Evolutionary conservation across 2,888 invertebrate species (phyloP), one percentile per base, ranked within the genome.

Genomic region (Merodon equestris): DNA sequence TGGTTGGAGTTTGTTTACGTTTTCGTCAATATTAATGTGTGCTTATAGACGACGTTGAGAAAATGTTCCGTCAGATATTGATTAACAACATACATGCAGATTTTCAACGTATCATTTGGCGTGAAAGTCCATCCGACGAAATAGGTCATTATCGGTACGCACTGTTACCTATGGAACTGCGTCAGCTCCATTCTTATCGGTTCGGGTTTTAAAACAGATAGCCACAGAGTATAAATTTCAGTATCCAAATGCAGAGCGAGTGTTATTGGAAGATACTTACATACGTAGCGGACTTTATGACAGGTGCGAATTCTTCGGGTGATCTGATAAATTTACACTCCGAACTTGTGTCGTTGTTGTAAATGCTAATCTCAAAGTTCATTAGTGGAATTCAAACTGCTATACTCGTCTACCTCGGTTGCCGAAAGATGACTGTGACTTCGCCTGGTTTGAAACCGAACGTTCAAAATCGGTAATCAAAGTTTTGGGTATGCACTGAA

Each of bases 391-490:
- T 9, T 36, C 36, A 36, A 36, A 36, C 10, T 36, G 36, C 36
- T 36, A 10, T 5, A 7, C 36, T 10, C 36, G 5, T 36, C 36
- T 36, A 9, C 5, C 36, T 36, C 36, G 10, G 10, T 36, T 36
- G 36, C 36, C 36, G 7, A 36, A 36, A 10, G 10, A 36, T 36
- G 36, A 36, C 5, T 36, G 36, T 36, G 36, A 36, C 5, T 36
- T 36, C 10, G 57, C 9, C 64, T 81, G 3, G 36, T 76, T 19
- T 82, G 79, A 74, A 66, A 61, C 9, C 71, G 79, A 1, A 15
- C 27, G 1, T 17, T 18, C 0, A 77, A 81, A 40, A n/a, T n/a
- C n/a, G n/a, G n/a, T n/a, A n/a, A n/a, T n/a, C n/a, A n/a, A n/a
- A n/a, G n/a, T n/a, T n/a, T n/a, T n/a, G n/a, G n/a, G n/a, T n/a